These are phyloP conservation scores for Bradypodion ventrale DNA, from an alignment of 2,797 vertebrate genomes.

Conservation along the genomic window DNA sequence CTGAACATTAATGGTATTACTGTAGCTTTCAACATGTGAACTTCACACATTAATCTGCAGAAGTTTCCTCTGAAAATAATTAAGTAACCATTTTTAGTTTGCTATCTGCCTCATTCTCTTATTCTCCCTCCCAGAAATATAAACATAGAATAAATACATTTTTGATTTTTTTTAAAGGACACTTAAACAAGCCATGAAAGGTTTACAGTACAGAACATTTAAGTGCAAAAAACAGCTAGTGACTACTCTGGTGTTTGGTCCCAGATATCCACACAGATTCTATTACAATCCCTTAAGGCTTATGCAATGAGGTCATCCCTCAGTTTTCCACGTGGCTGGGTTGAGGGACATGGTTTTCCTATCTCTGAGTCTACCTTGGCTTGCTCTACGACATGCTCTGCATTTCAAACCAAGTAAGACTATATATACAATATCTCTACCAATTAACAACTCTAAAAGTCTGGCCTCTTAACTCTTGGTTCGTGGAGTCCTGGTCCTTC, in stretches of 20 bases:
- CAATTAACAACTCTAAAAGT: fast-evolving
- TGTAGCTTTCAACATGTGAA: constrained; percentile 45
- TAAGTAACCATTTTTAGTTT: constrained; percentile 57
- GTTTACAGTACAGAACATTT: constrained; percentile 79
- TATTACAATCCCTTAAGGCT: constrained; percentile 43
- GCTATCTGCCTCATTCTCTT: constrained; percentile 54
- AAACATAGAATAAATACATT: constrained; percentile 79
- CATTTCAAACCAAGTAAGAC: neutral
- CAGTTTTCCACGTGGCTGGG: neutral
- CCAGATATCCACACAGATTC: constrained; percentile 47
- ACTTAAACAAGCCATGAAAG: constrained; percentile 79
- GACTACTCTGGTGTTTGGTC: constrained; percentile 66
- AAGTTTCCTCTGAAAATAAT: neutral
- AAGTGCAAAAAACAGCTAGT: constrained; percentile 73
- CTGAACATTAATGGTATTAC: constrained; percentile 66
- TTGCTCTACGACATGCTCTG: neutral
- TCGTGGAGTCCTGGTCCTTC: neutral
- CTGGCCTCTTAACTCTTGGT: neutral
- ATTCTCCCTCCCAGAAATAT: constrained; percentile 33
- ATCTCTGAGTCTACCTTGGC: neutral
- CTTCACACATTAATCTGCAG: constrained; percentile 47
- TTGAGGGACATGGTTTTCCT: neutral
- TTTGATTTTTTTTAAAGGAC: constrained; percentile 77
- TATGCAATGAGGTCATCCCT: constrained; percentile 21
- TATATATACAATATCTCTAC: fast-evolving